Conservation (phyloP, 1,140 invertebrate species). For the Mylabris phalerata region DNA sequence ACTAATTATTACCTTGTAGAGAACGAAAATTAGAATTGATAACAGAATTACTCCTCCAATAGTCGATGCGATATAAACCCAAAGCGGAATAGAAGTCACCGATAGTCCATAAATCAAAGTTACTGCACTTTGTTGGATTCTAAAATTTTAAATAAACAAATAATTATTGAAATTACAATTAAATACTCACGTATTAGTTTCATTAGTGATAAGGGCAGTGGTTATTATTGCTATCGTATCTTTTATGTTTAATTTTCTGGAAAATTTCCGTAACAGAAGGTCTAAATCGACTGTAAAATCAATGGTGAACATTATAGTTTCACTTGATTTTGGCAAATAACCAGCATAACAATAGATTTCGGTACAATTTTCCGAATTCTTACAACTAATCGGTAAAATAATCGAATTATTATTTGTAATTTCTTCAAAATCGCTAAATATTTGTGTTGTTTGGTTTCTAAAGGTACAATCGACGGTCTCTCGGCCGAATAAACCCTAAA, state of each 20-base stretch:
- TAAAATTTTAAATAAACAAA: conserved; percentile 2
- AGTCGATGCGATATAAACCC: conserved; percentile 13
- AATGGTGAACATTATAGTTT: conserved; percentile 12
- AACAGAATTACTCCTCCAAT: conserved; percentile 10
- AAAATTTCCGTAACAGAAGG: conserved; percentile 3
- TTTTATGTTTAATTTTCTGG: background rate
- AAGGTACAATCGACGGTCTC: background rate
- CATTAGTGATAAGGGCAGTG: background rate
- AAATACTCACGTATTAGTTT: conserved; percentile 5
- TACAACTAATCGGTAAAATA: conserved; percentile 1
- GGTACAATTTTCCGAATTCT: conserved; percentile 2
- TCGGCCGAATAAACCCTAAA: background rate
- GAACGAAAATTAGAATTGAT: conserved; percentile 3
- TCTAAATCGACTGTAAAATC: conserved; percentile 2
- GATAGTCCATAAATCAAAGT: conserved; percentile 11
- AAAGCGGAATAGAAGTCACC: conserved; percentile 4
- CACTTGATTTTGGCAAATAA: conserved; percentile 12
- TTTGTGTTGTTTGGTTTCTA: too few species aligned
- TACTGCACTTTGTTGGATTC: conserved; percentile 1
- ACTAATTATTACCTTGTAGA: conserved; percentile 8
- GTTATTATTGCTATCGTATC: conserved; percentile 5
- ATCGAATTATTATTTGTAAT: background rate
- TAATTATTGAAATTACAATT: background rate
- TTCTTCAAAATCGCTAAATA: background rate
- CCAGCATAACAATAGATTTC: conserved; percentile 8